Evolutionary conservation across 2,797 vertebrate species (phyloP).

Genomic region (Alca torda): DNA sequence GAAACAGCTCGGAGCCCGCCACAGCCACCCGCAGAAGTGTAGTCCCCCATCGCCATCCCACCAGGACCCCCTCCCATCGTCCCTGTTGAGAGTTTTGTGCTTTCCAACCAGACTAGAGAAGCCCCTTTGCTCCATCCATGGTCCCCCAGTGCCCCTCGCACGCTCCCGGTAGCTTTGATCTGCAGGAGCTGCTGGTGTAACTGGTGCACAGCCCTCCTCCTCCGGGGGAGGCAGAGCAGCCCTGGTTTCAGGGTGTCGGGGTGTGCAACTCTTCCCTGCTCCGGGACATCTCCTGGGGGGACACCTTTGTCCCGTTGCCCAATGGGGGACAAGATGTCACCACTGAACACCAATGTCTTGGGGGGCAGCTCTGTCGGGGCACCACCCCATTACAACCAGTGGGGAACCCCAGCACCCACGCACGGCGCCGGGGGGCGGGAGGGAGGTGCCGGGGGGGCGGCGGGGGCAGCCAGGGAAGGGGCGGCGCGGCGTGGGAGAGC

Average conservation of each 20-base stretch:
- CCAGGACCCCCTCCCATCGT: neutral
- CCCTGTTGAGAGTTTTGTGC: neutral
- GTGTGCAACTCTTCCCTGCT: neutral
- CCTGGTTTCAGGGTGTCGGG: fast-evolving
- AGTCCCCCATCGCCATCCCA: neutral
- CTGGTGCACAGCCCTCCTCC: neutral
- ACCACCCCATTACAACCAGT: fast-evolving
- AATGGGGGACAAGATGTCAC: neutral
- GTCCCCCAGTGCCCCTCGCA: neutral
- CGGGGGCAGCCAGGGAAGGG: neutral
- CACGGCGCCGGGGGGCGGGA: fast-evolving
- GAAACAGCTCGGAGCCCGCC: conserved; percentile 55
- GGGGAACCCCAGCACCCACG: neutral
- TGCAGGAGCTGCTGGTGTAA: neutral
- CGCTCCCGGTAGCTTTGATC: fast-evolving
- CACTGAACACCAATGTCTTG: neutral
- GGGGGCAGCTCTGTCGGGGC: neutral
- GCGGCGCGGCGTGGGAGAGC: neutral
- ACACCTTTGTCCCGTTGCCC: neutral
- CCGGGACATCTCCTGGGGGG: neutral
- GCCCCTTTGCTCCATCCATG: fast-evolving
- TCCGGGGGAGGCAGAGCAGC: neutral
- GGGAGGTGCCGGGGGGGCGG: fast-evolving
- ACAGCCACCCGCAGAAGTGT: conserved; percentile 72
- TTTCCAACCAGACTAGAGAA: neutral